Percentiles rank a stretch among this genome's conserved stretches.
These are phyloP conservation scores for Typhlichthys subterraneus DNA, from an alignment of 2,797 vertebrate genomes.

Conservation along the genomic window DNA sequence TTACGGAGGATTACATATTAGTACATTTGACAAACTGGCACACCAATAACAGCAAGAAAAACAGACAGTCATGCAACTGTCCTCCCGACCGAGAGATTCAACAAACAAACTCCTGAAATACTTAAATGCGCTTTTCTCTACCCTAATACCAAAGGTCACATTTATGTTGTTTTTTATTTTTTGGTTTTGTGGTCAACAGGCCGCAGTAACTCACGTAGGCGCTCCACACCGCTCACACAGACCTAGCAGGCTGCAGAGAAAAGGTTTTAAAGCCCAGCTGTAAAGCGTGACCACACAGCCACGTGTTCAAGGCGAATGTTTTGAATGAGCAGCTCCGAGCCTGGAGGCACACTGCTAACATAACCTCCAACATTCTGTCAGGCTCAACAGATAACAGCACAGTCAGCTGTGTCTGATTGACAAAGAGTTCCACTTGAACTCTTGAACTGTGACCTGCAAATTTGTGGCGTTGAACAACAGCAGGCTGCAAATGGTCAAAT, in stretches of 20 bases:
- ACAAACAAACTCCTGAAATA: not conserved
- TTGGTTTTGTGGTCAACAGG: not conserved
- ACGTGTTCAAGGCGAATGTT: constrained; percentile 30
- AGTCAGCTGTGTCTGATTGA: not conserved
- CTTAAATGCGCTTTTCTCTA: not conserved
- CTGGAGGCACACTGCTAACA: constrained; percentile 5
- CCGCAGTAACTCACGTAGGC: constrained; percentile 5
- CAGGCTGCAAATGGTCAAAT: no score
- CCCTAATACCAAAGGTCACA: not conserved
- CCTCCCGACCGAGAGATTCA: no score
- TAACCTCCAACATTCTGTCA: not conserved
- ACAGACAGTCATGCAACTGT: no score
- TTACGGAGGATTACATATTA: no score
- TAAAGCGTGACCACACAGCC: constrained; percentile 15
- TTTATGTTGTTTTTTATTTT: not conserved
- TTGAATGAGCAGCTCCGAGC: constrained; percentile 19
- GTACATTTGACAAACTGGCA: no score
- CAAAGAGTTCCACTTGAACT: not conserved
- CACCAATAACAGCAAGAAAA: no score
- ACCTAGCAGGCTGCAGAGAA: constrained; percentile 9
- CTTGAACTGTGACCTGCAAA: not conserved
- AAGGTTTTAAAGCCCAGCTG: constrained; percentile 48
- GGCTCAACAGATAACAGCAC: not conserved
- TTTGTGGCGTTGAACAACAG: not conserved
- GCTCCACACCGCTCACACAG: not conserved